Conservation (phyloP, 2,113 vertebrate genomes). For the Centropristis striata region DNA sequence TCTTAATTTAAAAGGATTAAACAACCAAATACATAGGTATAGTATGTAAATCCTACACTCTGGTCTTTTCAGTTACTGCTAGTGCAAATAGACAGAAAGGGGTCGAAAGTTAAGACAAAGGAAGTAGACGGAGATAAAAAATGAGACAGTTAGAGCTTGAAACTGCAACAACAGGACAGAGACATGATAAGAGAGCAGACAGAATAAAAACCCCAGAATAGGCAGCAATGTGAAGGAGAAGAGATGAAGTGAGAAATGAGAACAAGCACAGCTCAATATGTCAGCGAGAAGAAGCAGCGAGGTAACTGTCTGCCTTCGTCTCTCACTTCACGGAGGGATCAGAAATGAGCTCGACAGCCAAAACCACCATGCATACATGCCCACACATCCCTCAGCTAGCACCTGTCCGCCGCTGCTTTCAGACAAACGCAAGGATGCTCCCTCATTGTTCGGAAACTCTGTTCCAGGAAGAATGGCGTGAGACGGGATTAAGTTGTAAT, state of each 20-base stretch:
- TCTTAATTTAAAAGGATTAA: too few species aligned
- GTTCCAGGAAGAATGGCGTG: constrained; percentile 3
- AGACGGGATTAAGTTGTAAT: constrained; percentile 59
- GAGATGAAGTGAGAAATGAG: constrained; percentile 38
- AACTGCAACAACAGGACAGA: constrained; percentile 7
- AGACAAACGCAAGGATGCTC: not conserved
- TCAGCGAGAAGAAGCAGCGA: constrained; percentile 26
- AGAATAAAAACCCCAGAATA: not conserved
- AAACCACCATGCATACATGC: not conserved
- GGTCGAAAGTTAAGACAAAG: not conserved
- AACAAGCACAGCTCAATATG: constrained; percentile 29
- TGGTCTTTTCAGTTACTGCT: too few species aligned
- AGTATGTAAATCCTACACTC: not conserved
- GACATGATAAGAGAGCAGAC: constrained; percentile 12
- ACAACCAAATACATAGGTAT: not conserved
- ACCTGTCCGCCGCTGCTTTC: not conserved
- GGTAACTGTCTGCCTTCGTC: constrained; percentile 2
- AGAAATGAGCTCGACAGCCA: not conserved
- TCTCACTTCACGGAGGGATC: constrained; percentile 35
- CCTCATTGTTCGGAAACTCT: not conserved
- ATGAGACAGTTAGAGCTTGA: constrained; percentile 10
- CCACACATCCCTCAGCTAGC: not conserved
- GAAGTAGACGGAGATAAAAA: not conserved
- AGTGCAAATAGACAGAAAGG: not conserved
- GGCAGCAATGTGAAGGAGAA: constrained; percentile 7